Percentiles rank a stretch among this genome's conserved stretches.
Conservation (phyloP, 2,888 invertebrate genomes). For the Dryocosmus kuriphilus region DNA sequence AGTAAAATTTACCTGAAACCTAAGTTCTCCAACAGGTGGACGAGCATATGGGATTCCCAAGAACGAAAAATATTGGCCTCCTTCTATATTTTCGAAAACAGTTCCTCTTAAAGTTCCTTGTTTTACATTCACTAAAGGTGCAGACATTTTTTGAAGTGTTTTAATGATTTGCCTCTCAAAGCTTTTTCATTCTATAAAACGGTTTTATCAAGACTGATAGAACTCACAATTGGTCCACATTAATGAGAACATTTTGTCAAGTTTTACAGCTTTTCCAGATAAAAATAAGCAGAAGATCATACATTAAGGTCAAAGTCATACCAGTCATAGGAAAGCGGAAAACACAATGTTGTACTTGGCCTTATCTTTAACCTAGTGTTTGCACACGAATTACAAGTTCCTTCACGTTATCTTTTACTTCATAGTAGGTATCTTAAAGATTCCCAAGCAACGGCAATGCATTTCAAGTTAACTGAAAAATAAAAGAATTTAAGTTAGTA, state of each 20-base stretch:
- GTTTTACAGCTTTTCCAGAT: too few species aligned
- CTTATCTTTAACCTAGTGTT: too few species aligned
- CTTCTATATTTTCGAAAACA: conserved; percentile 59
- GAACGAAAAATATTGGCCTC: conserved; percentile 69
- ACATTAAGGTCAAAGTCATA: too few species aligned
- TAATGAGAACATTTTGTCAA: too few species aligned
- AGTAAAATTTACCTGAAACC: conserved; percentile 72
- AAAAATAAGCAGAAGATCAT: too few species aligned
- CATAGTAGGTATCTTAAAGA: neutral
- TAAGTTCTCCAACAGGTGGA: conserved; percentile 73
- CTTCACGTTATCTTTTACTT: too few species aligned
- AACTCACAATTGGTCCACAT: too few species aligned
- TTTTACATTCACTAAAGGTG: conserved; percentile 63
- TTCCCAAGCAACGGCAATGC: too few species aligned
- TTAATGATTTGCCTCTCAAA: neutral
- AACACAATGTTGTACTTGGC: too few species aligned
- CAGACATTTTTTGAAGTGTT: neutral
- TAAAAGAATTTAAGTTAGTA: neutral
- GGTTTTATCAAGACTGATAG: too few species aligned
- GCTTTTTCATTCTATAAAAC: neutral
- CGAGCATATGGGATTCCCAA: conserved; percentile 75
- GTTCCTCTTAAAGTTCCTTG: conserved; percentile 72
- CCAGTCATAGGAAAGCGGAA: too few species aligned
- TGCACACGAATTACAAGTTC: too few species aligned
- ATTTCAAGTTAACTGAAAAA: neutral